phyloP scores from a whole-genome alignment of 2,113 vertebrate genomes.

The Motacilla tschutschensis region DNA sequence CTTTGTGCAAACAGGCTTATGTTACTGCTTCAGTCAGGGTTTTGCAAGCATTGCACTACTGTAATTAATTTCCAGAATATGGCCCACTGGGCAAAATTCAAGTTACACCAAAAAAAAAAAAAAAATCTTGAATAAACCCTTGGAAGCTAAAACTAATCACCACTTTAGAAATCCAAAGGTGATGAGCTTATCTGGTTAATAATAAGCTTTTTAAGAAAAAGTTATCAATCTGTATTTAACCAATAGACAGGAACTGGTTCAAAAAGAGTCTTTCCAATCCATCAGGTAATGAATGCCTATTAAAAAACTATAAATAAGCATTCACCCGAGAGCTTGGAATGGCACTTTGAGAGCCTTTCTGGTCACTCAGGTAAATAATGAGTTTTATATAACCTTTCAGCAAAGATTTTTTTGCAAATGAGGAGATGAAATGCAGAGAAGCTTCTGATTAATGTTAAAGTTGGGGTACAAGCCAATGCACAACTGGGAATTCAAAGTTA shows the following conservation, averaged over 20 bases:
- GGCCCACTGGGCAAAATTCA: constrained; percentile 13
- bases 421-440: constrained; percentile 41
- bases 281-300: constrained; percentile 55
- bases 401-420: constrained; percentile 59
- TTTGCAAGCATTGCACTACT: constrained; percentile 5
- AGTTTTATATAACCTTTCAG: constrained; percentile 61
- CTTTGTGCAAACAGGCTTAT: background rate
- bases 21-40: background rate
- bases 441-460: constrained; percentile 50
- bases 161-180: constrained; percentile 29
- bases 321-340: constrained; percentile 57
- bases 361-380: constrained; percentile 65
- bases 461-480: constrained; percentile 9
- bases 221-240: constrained; percentile 31
- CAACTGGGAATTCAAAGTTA: constrained; percentile 13
- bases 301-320: constrained; percentile 65
- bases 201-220: constrained; percentile 40
- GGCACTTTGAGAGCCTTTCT: constrained; percentile 58
- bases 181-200: constrained; percentile 23
- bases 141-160: constrained; percentile 33
- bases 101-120: background rate
- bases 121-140: constrained; percentile 25
- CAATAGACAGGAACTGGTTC: constrained; percentile 16
- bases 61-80: constrained; percentile 17
- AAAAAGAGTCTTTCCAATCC: constrained; percentile 41